phyloP scores from a whole-genome alignment of 1,140 invertebrate species.

The Lanistes nyassanus region DNA sequence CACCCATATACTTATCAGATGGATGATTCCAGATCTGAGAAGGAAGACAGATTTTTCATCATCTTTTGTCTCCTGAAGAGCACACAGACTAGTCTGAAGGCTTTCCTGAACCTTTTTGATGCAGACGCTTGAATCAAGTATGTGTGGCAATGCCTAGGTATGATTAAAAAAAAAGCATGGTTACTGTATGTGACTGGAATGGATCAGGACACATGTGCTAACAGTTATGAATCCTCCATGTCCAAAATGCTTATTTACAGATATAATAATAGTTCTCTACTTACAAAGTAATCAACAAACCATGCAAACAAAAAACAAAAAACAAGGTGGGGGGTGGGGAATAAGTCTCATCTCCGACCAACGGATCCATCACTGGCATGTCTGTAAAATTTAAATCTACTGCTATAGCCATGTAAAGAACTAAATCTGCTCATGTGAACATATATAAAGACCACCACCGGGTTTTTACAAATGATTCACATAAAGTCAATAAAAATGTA shows the following conservation, averaged over 20 bases:
- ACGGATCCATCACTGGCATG: too few relatives aligned
- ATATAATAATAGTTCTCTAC: too few relatives aligned
- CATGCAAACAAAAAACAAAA: too few relatives aligned
- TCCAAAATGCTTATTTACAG: too few relatives aligned
- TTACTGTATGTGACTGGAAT: too few relatives aligned
- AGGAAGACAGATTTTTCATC: conserved; percentile 21
- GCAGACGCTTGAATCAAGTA: neutral
- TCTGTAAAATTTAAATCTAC: too few relatives aligned
- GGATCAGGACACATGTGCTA: too few relatives aligned
- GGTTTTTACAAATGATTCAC: neutral
- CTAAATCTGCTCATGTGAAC: neutral
- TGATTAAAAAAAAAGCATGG: neutral
- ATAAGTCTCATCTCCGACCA: too few relatives aligned
- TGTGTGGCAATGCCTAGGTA: conserved; percentile 4
- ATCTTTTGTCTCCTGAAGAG: conserved; percentile 12
- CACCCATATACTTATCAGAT: conserved; percentile 17
- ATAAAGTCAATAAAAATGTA: neutral
- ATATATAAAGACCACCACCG: neutral
- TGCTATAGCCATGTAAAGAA: too few relatives aligned
- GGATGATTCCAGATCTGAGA: conserved; percentile 18
- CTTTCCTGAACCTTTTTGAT: conserved; percentile 11
- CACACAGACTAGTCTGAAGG: conserved; percentile 11
- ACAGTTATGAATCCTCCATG: too few relatives aligned
- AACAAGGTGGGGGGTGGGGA: too few relatives aligned
- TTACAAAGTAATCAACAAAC: too few relatives aligned